Percentiles rank a stretch among this genome's conserved stretches.
Conservation (phyloP, 2,113 vertebrate species). For the Ochotona curzoniae region DNA sequence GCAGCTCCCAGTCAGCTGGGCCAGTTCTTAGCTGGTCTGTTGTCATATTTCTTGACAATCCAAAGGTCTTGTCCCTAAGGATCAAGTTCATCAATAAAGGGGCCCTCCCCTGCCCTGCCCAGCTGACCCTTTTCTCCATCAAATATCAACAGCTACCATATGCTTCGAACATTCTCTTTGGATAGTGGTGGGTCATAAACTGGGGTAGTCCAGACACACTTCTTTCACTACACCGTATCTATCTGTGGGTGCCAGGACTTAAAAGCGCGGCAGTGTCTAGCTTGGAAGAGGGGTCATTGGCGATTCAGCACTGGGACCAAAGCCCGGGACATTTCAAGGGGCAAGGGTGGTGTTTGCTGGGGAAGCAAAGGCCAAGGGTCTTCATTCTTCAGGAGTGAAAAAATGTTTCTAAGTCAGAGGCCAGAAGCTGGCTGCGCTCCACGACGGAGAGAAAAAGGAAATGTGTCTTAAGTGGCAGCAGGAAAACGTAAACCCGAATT, state of each 20-base stretch:
- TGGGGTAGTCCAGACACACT: neutral
- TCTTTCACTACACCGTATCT: neutral
- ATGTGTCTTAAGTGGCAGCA: conserved; percentile 36
- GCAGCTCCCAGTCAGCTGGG: conserved; percentile 50
- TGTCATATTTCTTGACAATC: conserved; percentile 68
- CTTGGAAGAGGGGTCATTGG: neutral
- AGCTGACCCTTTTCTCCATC: neutral
- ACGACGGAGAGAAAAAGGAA: neutral
- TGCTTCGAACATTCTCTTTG: neutral
- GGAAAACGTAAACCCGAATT: conserved; percentile 4
- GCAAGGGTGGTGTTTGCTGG: neutral
- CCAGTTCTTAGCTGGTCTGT: conserved; percentile 62
- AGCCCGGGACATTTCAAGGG: neutral
- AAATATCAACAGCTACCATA: neutral
- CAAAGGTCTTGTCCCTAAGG: conserved; percentile 43
- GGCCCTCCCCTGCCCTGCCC: conserved; percentile 42
- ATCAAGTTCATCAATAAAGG: conserved; percentile 59
- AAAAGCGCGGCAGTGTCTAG: neutral
- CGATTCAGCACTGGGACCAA: neutral
- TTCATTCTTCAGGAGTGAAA: neutral
- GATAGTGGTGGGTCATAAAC: neutral
- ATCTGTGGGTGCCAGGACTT: neutral
- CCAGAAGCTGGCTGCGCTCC: conserved; percentile 2
- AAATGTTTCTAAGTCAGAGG: conserved; percentile 1
- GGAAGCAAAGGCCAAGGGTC: neutral